Evolutionary conservation across 2,797 vertebrate species (phyloP), one percentile per base, ranked within the genome.

Genomic region (Microtus agrestis): DNA sequence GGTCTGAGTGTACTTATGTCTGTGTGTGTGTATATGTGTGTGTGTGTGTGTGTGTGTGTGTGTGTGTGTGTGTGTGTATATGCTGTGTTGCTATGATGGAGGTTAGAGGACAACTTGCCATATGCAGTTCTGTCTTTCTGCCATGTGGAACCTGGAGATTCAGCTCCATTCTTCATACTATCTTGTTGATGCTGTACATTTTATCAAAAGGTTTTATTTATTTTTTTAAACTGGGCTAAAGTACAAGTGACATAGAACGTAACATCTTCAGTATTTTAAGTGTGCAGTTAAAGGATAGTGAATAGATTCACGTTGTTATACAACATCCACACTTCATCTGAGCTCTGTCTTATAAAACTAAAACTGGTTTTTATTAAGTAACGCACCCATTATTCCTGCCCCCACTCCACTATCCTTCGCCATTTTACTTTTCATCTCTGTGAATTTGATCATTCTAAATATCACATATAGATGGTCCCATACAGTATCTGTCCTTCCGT

Each of bases 181-280:
- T 86, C 34, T 27, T 86, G 34, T 37, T 86, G 14, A 51, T 51
- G 6, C 43, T 21, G n/a, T 43, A 69, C 3, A 69, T 89, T 88
- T 87, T 77, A 73, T 81, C 82, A 14, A 91, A 69, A 65, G 40
- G 51, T 63, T 40, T 79, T 59, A 54, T 89, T 95, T 79, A 48
- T 43, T 69, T 51, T 51, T 81, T 91, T 29, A 43, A 92, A 69
- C 89, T 56, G 1, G 73, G 63, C 6, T 93, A 86, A 93, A 89
- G 51, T 61, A 61, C 6, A n/a, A n/a, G 34, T 61, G 80, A 61
- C 12, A 78, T 87, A 92, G 86, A 86, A 86, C 61, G 43, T 77
- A 77, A 17, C 10, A 56, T 73, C 74, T 69, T 80, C 37, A 15
- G 51, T 23, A 69, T 91, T 87, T 87, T 34, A 81, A 73, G 29